Evolutionary conservation across 2,888 invertebrate genomes (phyloP), one percentile per base, ranked within the genome.

Genomic region (Anoncus sp.): DNA sequence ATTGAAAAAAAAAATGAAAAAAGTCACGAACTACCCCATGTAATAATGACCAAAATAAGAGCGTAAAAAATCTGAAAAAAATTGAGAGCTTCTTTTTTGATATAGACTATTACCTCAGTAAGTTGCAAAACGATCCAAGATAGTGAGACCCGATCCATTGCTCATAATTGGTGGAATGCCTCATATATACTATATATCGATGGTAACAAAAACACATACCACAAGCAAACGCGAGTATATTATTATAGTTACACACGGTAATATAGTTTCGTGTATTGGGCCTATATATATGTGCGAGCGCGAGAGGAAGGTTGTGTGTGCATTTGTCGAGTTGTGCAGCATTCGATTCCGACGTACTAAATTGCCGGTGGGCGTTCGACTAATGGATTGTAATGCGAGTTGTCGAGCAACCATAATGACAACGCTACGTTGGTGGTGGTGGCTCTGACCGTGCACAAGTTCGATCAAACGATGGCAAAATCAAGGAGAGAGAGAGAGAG

Each of bases 311-410:
- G 14, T 20, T 40, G 59, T 31, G 22, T n/a, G n/a, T n/a, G n/a
- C n/a, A n/a, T 60, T 79, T 55, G 75, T 67, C 74, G 70, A 75
- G 75, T 75, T 77, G n/a, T n/a, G 72, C 75, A 72, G 62, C 77
- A 73, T 67, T 65, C 83, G 83, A 86, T 85, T 81, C 65, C 83
- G 60, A 77, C 81, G 79, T 82, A 73, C 80, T 84, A 84, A 87
- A 87, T 87, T 86, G 85, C 84, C 81, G 80, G 87, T 87, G 84
- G 86, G 85, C 85, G 87, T 84, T 81, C 79, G 80, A 77, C 84
- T 87, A 84, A 87, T 87, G 85, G 85, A 82, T 87, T 82, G 83
- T 84, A 87, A 87, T 86, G 85, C 85, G 84, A 87, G 77, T 85
- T 76, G 78, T 82, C 81, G 76, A 80, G 80, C 73, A 65, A 76